Conservation (phyloP, 2,797 vertebrate species). For the Danio aesculapii region DNA sequence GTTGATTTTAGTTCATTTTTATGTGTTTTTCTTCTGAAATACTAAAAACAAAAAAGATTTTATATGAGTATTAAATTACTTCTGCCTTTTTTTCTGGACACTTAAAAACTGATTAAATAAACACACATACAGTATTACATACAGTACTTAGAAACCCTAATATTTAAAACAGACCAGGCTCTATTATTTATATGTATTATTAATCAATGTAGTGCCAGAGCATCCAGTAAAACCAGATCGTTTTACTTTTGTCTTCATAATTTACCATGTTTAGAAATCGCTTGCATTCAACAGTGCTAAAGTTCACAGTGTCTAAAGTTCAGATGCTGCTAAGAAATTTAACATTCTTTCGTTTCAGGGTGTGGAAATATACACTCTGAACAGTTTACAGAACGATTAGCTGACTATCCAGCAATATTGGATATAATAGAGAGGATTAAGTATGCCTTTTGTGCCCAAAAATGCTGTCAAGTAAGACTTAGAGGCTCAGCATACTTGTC, state of each 20-base stretch:
- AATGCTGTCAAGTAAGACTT: neutral
- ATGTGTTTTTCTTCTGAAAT: no score
- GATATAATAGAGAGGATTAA: neutral
- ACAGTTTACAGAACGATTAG: neutral
- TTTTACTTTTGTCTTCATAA: constrained; percentile 36
- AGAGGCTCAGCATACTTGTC: neutral
- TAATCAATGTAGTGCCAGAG: constrained; percentile 16
- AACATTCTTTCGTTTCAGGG: neutral
- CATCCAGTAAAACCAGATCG: constrained; percentile 5
- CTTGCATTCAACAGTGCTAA: constrained; percentile 24
- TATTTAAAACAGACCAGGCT: neutral
- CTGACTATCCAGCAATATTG: neutral
- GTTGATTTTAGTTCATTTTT: no score
- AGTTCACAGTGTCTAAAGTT: constrained; percentile 34
- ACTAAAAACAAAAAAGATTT: neutral
- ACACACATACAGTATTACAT: neutral
- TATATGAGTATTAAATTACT: neutral
- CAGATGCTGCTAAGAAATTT: neutral
- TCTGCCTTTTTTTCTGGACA: neutral
- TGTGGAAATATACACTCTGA: neutral
- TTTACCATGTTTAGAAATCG: constrained; percentile 17
- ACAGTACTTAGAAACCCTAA: neutral
- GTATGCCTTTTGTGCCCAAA: neutral
- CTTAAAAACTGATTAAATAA: neutral
- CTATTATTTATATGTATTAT: constrained; percentile 5